phyloP scores from a whole-genome alignment of 2,888 invertebrate genomes.

The Thera britannica region DNA sequence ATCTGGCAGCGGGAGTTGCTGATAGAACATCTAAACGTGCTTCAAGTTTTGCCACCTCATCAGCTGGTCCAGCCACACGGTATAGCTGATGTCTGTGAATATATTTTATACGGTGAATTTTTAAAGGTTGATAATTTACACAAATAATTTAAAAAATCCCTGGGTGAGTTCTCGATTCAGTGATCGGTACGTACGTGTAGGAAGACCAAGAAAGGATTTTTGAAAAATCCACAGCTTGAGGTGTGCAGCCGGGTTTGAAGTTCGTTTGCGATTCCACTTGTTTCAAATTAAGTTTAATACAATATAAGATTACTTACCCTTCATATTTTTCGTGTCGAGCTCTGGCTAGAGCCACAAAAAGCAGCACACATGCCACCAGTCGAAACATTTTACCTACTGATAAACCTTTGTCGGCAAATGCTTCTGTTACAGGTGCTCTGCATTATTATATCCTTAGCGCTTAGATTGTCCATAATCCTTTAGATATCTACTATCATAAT shows the following conservation, averaged over 20 bases:
- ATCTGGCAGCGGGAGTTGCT: slow-evolving; percentile 56
- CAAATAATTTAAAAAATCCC: neutral
- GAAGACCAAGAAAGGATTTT: too few species aligned
- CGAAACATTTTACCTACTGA: slow-evolving; percentile 57
- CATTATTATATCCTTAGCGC: slow-evolving; percentile 10
- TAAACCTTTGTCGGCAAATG: slow-evolving; percentile 33
- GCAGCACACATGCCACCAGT: slow-evolving; percentile 54
- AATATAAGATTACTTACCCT: slow-evolving; percentile 57
- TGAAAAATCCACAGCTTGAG: too few species aligned
- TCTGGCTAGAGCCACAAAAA: slow-evolving; percentile 55
- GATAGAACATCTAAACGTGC: slow-evolving; percentile 64
- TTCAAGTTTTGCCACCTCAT: slow-evolving; percentile 59
- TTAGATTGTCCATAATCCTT: slow-evolving; percentile 43
- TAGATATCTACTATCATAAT: slow-evolving; percentile 37
- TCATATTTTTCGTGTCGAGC: slow-evolving; percentile 76
- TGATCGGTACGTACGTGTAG: too few species aligned
- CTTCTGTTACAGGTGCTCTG: slow-evolving; percentile 33
- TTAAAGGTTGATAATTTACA: neutral
- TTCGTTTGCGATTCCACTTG: too few species aligned
- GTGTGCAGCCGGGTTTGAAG: too few species aligned
- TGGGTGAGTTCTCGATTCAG: too few species aligned
- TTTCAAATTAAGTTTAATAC: too few species aligned
- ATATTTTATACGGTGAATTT: neutral
- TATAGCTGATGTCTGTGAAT: slow-evolving; percentile 63
- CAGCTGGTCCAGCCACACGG: slow-evolving; percentile 60